Base-by-base conservation (phyloP, 30 jellyfish, hydroid and myxozoan genomes). In the Aurelia coerulea region DNA sequence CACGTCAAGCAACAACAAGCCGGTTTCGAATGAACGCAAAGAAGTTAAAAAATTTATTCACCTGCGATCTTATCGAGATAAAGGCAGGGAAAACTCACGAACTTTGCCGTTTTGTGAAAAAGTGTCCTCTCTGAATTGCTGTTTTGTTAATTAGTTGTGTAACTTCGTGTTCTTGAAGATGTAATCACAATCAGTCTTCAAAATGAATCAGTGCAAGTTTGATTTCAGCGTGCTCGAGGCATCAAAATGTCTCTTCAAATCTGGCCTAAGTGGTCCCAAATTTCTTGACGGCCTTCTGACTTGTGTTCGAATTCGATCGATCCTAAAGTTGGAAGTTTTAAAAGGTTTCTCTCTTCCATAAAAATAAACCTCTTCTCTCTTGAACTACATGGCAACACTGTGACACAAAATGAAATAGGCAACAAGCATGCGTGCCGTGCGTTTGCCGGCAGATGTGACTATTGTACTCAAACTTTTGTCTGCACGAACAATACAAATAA, bases 401-500 rank as follows among this genome's bases (percentile, higher is more conserved):
- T 5, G 56, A 16, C 72, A 41, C 58, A 68, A 16, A 87, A 88
- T 37, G 51, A 74, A 68, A 88, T 83, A 41, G 82, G 88, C 72
- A 78, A 88, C 70, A 75, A 79, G 53, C 96, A 78, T 78, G 96
- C 96, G 91, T 69, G 80, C 88, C 56, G 54, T 62, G 83, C 56
- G 54, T 62, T 80, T 78, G 71, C 96, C 88, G 96, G 96, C 96
- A 88, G 96, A 88, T 88, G 96, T 63, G 88, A 41, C 91, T 53
- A 88, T 78, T 88, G 84, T 75, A 41, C 35, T 4, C 66, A 9
- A 76, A 73, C 96, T 79, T 88, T 88, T 88, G 96, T 88, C 88
- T 76, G 62, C 62, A 34, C 37, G 80, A 60, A 78, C 85, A 76
- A 76, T 76, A 62, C 34, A 46, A 46, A 46, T 46, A 46, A 9